Percentiles rank a stretch among this genome's conserved stretches.
Conservation (phyloP, 2,113 vertebrate genomes). For the Strix aluco region DNA sequence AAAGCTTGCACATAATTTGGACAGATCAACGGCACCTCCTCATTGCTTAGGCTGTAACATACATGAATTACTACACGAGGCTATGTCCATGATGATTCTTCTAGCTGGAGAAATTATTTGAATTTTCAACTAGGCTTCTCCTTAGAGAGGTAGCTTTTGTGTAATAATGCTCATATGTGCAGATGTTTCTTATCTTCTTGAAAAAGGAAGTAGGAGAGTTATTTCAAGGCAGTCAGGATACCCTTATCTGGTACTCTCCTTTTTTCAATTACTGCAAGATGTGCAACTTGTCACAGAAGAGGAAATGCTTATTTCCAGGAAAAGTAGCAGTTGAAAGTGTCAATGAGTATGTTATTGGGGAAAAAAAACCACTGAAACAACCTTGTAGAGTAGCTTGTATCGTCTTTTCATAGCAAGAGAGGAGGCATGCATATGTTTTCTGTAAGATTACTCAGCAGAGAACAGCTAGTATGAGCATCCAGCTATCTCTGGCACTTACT, state of each 20-base stretch:
- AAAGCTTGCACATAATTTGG: neutral
- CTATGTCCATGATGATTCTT: neutral
- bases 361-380: neutral
- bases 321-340: neutral
- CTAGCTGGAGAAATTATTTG: neutral
- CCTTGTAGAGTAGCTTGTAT: neutral
- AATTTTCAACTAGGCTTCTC: neutral
- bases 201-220: slow-evolving; percentile 28
- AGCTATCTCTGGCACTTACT: neutral
- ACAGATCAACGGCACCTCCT: neutral
- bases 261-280: slow-evolving; percentile 30
- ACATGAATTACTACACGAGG: neutral
- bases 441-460: neutral
- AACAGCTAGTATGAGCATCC: neutral
- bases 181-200: slow-evolving; percentile 32
- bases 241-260: slow-evolving; percentile 21
- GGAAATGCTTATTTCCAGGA: neutral
- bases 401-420: neutral
- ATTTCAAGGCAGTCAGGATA: slow-evolving; percentile 34
- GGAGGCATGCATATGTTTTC: neutral
- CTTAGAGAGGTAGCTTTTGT: neutral
- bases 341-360: neutral
- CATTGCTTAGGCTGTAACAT: neutral
- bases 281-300: neutral
- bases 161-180: neutral